A percentile compares a stretch with the other conserved stretches of the same genome.
phyloP scores from a whole-genome alignment of 2,113 vertebrate genomes.

The Lamprologus callipterus region DNA sequence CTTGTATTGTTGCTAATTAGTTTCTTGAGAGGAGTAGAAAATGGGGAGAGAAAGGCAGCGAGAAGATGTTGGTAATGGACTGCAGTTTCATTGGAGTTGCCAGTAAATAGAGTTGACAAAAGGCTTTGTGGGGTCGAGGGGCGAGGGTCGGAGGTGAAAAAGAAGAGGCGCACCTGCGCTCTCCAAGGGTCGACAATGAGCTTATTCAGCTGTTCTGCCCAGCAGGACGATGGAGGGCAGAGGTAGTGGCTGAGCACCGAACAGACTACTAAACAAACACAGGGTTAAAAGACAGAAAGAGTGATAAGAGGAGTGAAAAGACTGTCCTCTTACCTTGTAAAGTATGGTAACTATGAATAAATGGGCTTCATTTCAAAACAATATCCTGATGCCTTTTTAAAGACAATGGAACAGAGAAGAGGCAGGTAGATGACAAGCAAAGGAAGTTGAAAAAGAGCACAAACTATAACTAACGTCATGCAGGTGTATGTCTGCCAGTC shows the following conservation, averaged over 20 bases:
- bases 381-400: background rate
- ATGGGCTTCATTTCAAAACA: background rate
- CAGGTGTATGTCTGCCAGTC: background rate
- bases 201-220: conserved; percentile 58
- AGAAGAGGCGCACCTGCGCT: conserved; percentile 68
- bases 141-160: conserved; percentile 66
- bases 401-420: background rate
- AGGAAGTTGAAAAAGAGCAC: background rate
- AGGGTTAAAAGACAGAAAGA: background rate
- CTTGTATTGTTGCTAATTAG: conserved; percentile 80
- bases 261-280: background rate
- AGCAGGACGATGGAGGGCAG: conserved; percentile 1
- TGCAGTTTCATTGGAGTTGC: conserved; percentile 63
- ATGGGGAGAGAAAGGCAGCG: conserved; percentile 60
- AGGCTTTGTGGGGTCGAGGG: conserved; percentile 69
- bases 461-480: background rate
- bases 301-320: background rate
- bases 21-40: conserved; percentile 73
- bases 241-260: background rate
- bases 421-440: background rate
- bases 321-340: background rate
- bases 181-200: conserved; percentile 58
- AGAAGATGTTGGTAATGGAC: conserved; percentile 65
- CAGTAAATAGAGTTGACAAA: conserved; percentile 69
- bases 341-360: background rate